Conservation (phyloP, 2,888 invertebrate species). For the Sminthurinus aureus region DNA sequence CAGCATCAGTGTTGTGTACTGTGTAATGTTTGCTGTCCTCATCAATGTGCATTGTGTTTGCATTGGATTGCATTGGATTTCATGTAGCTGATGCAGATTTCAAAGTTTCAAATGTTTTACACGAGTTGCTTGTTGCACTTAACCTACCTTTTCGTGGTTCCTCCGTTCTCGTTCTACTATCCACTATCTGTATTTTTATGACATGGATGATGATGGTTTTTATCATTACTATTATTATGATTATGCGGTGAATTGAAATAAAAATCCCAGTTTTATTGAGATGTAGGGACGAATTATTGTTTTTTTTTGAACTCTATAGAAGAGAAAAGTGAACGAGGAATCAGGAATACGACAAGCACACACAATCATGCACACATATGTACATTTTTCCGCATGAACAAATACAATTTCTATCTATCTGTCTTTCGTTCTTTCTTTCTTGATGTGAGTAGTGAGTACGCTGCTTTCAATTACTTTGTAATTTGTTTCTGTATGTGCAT, state of each 20-base stretch:
- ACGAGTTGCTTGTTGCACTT: not conserved
- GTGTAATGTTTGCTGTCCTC: no score
- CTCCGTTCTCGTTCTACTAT: not conserved
- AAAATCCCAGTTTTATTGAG: not conserved
- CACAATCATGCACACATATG: not conserved
- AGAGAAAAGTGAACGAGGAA: not conserved
- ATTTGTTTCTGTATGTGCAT: constrained; percentile 13
- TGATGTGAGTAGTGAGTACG: not conserved
- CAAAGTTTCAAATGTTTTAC: not conserved
- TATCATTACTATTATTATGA: not conserved
- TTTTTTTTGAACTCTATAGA: no score
- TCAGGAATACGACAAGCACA: not conserved
- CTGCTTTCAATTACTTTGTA: constrained; percentile 3
- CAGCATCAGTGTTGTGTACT: not conserved
- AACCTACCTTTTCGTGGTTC: not conserved
- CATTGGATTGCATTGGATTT: not conserved
- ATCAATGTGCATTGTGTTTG: not conserved
- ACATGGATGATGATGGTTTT: not conserved
- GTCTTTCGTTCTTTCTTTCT: not conserved
- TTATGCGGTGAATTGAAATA: not conserved
- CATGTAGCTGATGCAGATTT: no score
- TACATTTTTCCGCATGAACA: not conserved
- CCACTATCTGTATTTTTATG: no score
- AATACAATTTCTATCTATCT: not conserved
- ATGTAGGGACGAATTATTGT: not conserved